Conservation (phyloP, 2,888 invertebrate genomes). For the Drosophila algonquin region DNA sequence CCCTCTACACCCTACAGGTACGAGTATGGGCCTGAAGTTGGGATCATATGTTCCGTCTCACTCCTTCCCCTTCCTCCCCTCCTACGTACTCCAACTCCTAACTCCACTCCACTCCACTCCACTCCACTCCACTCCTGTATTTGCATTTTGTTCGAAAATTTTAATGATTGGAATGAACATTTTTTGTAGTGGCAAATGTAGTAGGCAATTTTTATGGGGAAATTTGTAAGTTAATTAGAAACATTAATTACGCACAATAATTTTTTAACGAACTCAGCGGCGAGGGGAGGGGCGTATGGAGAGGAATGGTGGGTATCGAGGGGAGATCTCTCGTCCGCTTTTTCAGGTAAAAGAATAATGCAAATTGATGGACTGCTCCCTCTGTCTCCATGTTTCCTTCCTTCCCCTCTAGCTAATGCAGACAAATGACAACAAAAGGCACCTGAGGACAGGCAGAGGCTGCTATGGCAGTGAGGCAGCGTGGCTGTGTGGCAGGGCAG, state of each 20-base stretch:
- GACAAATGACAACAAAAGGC: conserved; percentile 73
- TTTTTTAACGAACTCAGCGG: background rate
- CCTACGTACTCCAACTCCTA: too few species aligned
- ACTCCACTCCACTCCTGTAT: background rate
- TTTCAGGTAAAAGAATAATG: conserved; percentile 61
- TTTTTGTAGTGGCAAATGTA: background rate
- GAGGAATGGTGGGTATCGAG: background rate
- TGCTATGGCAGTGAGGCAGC: background rate
- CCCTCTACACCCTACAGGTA: background rate
- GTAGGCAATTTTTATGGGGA: conserved; percentile 22
- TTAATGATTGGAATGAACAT: background rate
- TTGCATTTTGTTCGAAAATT: background rate
- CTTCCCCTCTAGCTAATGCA: conserved; percentile 57
- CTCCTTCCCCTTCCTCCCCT: too few species aligned
- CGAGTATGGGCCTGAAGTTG: background rate
- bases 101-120: background rate
- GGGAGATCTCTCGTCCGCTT: background rate
- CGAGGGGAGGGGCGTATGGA: background rate
- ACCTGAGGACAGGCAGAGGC: conserved; percentile 44
- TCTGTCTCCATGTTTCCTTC: background rate
- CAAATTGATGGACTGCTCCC: conserved; percentile 58
- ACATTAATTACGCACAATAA: conserved; percentile 72
- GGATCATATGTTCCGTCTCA: too few species aligned
- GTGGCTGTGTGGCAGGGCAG: background rate
- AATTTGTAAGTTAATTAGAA: conserved; percentile 62